phyloP scores from a whole-genome alignment of 2,113 vertebrate genomes.

The Carassius auratus region DNA sequence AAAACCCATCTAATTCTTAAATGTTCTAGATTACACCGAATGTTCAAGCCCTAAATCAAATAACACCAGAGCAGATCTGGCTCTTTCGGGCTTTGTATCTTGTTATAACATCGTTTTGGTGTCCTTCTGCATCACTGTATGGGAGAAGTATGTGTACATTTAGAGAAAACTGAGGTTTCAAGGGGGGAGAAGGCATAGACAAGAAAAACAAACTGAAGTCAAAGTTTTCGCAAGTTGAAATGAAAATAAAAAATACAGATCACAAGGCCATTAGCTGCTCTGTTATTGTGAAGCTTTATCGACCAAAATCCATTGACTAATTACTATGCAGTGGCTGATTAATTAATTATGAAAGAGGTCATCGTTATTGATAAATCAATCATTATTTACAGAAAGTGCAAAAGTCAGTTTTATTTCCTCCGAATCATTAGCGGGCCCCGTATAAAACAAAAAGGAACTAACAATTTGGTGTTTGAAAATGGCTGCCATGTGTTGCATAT shows the following conservation, averaged over 20 bases:
- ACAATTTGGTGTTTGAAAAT: slow-evolving; percentile 54
- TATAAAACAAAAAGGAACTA: slow-evolving; percentile 32
- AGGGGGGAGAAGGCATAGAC: not conserved
- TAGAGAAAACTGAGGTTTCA: not conserved
- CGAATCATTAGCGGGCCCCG: slow-evolving; percentile 72
- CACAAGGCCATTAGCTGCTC: slow-evolving; percentile 76
- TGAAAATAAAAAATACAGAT: slow-evolving; percentile 60
- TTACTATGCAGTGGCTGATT: slow-evolving; percentile 80
- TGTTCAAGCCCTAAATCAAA: slow-evolving; percentile 36
- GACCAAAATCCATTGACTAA: slow-evolving; percentile 78
- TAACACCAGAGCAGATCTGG: not conserved
- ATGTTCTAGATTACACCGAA: slow-evolving; percentile 25
- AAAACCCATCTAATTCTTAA: slow-evolving; percentile 35
- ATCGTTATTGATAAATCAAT: slow-evolving; percentile 81
- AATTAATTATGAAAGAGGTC: slow-evolving; percentile 79
- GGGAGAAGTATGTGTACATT: not conserved
- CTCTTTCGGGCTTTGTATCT: slow-evolving; percentile 14
- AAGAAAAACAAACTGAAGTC: not conserved
- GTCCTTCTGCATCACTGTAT: slow-evolving; percentile 16
- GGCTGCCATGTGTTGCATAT: slow-evolving; percentile 70
- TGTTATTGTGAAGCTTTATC: slow-evolving; percentile 77
- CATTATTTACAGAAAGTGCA: slow-evolving; percentile 75
- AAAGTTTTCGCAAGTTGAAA: slow-evolving; percentile 65
- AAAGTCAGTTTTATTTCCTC: slow-evolving; percentile 75
- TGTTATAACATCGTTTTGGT: not conserved